These are phyloP conservation scores for Meandrusa payeni DNA, from an alignment of 2,888 invertebrate genomes.

Conservation along the genomic window DNA sequence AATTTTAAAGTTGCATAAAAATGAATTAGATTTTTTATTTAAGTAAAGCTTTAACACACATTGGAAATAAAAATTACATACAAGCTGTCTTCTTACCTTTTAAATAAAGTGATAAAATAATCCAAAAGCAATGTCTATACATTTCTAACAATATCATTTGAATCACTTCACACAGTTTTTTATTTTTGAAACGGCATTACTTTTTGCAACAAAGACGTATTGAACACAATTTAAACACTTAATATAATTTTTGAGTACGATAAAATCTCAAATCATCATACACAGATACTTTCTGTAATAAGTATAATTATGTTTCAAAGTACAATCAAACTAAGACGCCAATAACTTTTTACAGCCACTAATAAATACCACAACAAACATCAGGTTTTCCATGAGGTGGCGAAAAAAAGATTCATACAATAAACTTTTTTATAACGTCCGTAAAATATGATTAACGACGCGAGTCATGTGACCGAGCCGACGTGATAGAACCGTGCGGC, in stretches of 20 bases:
- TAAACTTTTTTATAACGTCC: slow-evolving; percentile 52
- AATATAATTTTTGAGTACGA: too few species aligned
- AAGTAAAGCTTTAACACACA: too few species aligned
- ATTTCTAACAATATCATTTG: slow-evolving; percentile 43
- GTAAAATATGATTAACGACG: slow-evolving; percentile 62
- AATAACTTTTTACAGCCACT: slow-evolving; percentile 27
- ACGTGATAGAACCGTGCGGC: slow-evolving; percentile 46
- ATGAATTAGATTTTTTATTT: too few species aligned
- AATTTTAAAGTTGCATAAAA: too few species aligned
- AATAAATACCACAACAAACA: slow-evolving; percentile 34
- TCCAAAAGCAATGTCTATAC: slow-evolving; percentile 50
- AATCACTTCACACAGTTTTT: slow-evolving; percentile 33
- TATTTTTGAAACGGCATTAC: too few species aligned
- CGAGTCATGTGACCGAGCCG: slow-evolving; percentile 42
- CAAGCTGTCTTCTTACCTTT: slow-evolving; percentile 53
- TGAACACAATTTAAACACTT: too few species aligned
- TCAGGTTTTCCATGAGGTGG: slow-evolving; percentile 17
- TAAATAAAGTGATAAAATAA: slow-evolving; percentile 48
- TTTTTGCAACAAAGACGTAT: too few species aligned
- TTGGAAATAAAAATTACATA: too few species aligned
- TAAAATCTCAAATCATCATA: too few species aligned
- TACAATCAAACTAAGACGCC: slow-evolving; percentile 1
- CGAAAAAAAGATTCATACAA: slow-evolving; percentile 37
- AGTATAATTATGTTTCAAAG: background rate
- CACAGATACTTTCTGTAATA: background rate